Evolutionary conservation across 2,888 invertebrate genomes (phyloP), one percentile per base, ranked within the genome.

Genomic region (Drosophila recens): DNA sequence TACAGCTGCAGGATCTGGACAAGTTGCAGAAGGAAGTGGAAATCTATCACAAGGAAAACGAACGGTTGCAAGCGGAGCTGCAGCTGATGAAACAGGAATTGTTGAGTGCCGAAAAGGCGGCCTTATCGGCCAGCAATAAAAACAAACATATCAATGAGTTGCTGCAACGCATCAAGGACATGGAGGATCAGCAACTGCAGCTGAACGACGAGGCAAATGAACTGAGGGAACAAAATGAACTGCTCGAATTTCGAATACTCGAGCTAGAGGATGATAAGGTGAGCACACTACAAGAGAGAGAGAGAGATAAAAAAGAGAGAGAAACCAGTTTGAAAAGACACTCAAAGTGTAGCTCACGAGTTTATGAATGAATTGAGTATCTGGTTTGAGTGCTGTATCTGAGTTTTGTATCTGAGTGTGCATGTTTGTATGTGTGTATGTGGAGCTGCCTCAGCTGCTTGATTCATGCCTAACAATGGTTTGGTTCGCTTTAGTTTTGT

Each of bases 211-310:
- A 96, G 90, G 93, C 95, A 75, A 94, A 95, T 79, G 96, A 96
- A 92, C 94, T 96, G 87, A 94, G 95, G 81, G 96, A 96, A 91
- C 96, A 96, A 91, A 96, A 96, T 91, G 96, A 96, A 92, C 94
- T 96, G 78, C 94, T 96, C 91, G 96, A 96, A 93, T 96, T 96
- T 93, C 93, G 96, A 53, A 94, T 96, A 80, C 93, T 96, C 79
- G 96, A 96, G 93, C 93, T 96, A 82, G 96, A 96, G 91, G 96
- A 96, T 80, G 94, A 94, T 82, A 93, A 93, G 91, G 93, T 93
- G 72, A 91, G 57, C 4, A 54, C 23, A 51, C 34, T 43, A 13
- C n/a, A 20, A 43, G n/a, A 38, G 23, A 52, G 15, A 8, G 11
- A 52, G 17, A 46, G 10, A 38, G 11, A 34, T 10, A n/a, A 17